phyloP scores from a whole-genome alignment of 2,113 vertebrate genomes.

The Glaucomys volans region DNA sequence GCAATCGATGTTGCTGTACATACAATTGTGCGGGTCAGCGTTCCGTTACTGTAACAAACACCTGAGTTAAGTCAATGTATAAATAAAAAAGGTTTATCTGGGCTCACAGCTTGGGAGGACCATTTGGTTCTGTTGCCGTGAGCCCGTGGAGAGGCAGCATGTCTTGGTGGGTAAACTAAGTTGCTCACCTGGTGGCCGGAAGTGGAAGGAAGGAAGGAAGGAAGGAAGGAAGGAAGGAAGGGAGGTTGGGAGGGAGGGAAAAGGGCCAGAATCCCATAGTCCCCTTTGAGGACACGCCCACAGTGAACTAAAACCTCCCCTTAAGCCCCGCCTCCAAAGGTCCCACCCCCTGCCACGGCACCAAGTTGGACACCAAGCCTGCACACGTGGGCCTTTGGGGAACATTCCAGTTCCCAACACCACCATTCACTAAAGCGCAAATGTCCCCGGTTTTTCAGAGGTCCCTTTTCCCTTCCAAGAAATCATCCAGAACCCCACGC shows the following conservation, averaged over 20 bases:
- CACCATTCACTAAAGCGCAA: not conserved
- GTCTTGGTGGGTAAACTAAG: too few relatives aligned
- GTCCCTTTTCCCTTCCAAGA: not conserved
- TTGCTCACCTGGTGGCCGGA: too few relatives aligned
- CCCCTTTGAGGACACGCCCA: not conserved
- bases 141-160: too few relatives aligned
- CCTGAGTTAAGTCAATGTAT: not conserved
- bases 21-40: not conserved
- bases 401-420: not conserved
- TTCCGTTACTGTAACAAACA: too few relatives aligned
- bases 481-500: not conserved
- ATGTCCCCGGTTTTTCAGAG: not conserved
- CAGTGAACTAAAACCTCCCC: not conserved
- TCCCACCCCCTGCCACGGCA: too few relatives aligned
- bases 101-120: not conserved
- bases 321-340: not conserved
- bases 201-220: not conserved
- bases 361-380: not conserved
- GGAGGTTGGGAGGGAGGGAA: too few relatives aligned
- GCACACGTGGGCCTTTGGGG: not conserved
- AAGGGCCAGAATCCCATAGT: not conserved
- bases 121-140: not conserved
- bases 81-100: not conserved
- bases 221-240: too few relatives aligned
- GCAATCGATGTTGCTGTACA: too few relatives aligned